Evolutionary conservation across 2,888 invertebrate species (phyloP), one percentile per base, ranked within the genome.

Genomic region (Pyralis farinalis): DNA sequence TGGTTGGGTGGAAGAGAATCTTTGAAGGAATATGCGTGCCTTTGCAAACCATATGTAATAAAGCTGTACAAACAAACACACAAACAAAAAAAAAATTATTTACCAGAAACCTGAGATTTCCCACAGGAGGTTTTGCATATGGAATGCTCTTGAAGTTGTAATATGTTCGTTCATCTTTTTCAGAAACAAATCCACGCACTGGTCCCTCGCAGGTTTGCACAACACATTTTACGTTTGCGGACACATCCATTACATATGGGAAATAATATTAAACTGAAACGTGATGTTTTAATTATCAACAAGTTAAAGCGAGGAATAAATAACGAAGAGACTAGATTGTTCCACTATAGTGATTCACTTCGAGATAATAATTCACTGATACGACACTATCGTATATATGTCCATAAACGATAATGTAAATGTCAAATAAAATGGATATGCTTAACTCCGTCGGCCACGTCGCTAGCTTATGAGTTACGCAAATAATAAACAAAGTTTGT

Each of bases 141-240:
- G 86, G 87, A 34, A 88, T 83, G 40, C 68, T 62, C 46, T 73
- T 76, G 48, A 85, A 88, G 49, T 62, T 77, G 44, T 75, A 81
- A 40, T 63, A 75, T n/a, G 51, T 67, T 37, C 57, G 54, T 11
- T 65, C 56, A 34, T 71, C 59, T 28, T 40, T 60, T 56, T 52
- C 65, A 1, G 79, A 72, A 37, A 70, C 50, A 44, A 51, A 68
- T 37, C 87, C 87, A 52, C 69, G 67, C 42, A 87, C 55, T 10
- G 71, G 75, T 0, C 87, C 87, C 48, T 80, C 66, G 37, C 58
- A 60, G 7, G 71, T 82, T 39, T 69, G 34, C 21, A 73, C 33
- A 3, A 54, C 41, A 47, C 55, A 61, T 33, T 47, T 57, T 12
- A 20, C 32, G 12, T 49, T 39, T 33, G 46, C 48, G 12, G 25